A percentile compares a stretch with the other conserved stretches of the same genome.
Evolutionary conservation across 2,113 vertebrate genomes (phyloP).

Genomic region (Oncorhynchus kisutch): DNA sequence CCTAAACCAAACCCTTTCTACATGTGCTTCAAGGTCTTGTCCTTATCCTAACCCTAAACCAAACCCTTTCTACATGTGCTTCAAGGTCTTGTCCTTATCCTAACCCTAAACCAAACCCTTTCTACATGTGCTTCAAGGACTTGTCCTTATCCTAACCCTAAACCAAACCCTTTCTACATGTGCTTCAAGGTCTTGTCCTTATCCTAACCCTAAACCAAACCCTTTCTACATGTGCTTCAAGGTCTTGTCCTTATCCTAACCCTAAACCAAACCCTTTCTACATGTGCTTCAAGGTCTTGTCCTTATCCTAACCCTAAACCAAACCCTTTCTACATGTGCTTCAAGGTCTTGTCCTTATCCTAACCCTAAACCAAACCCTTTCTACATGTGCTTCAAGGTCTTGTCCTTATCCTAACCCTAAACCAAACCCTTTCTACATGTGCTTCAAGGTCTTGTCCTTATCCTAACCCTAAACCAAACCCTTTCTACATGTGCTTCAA

Average conservation of each 20-base stretch:
- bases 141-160: background rate
- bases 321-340: background rate
- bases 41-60: no score
- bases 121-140: background rate
- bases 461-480: no score
- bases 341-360: background rate
- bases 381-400: no score
- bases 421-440: background rate
- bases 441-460: background rate
- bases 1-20: background rate
- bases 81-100: background rate
- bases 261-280: no score
- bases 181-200: background rate
- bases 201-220: no score
- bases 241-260: background rate
- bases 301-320: background rate
- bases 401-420: background rate
- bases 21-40: background rate
- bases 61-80: no score
- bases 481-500: no score
- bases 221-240: background rate
- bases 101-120: background rate
- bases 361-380: no score
- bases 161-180: no score
- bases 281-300: no score